A percentile compares a stretch with the other conserved stretches of the same genome.
Conservation (phyloP, 2,113 vertebrate genomes). For the Bungarus multicinctus region DNA sequence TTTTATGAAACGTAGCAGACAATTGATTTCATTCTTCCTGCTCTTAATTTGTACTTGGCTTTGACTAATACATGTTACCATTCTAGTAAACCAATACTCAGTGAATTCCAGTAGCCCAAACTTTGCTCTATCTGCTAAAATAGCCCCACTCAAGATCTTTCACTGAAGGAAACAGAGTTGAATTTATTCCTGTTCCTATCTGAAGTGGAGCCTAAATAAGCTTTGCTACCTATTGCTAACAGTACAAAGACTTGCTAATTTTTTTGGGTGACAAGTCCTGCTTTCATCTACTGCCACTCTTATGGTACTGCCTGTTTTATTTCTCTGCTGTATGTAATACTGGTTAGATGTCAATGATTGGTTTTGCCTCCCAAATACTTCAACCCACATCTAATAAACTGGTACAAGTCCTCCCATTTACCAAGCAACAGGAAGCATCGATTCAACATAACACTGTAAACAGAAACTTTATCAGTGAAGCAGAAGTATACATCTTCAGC, state of each 20-base stretch:
- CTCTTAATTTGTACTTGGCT: not conserved
- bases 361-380: slow-evolving; percentile 20
- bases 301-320: not conserved
- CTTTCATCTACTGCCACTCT: not conserved
- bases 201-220: not conserved
- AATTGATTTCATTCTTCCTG: not conserved
- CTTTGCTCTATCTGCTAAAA: not conserved
- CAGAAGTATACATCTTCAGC: slow-evolving; percentile 4
- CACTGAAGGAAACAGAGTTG: not conserved
- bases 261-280: not conserved
- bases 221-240: not conserved
- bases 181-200: not conserved
- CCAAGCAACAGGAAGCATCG: slow-evolving; percentile 51
- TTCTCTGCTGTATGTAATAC: not conserved
- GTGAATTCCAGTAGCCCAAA: not conserved
- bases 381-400: slow-evolving; percentile 37
- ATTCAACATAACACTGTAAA: slow-evolving; percentile 49
- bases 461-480: slow-evolving; percentile 33
- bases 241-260: not conserved
- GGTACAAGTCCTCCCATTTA: slow-evolving; percentile 18
- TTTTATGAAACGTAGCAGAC: not conserved
- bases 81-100: not conserved
- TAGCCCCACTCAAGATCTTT: not conserved
- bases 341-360: not conserved
- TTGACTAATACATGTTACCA: not conserved